Conservation (phyloP, 2,113 vertebrate species). For the Oreochromis spilurus region DNA sequence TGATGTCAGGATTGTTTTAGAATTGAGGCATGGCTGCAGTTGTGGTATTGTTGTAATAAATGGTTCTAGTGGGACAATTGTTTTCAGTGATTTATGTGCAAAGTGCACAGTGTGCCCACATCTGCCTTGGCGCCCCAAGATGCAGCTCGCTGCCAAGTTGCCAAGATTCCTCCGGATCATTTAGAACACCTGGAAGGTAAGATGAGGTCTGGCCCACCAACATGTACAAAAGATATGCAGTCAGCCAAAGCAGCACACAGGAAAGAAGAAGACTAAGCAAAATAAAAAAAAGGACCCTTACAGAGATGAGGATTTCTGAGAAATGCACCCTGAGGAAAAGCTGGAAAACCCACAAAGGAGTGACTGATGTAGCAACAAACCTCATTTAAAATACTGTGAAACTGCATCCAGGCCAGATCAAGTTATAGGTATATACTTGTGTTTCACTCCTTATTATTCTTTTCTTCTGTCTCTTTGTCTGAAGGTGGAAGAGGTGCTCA, state of each 20-base stretch:
- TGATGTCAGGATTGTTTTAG: neutral
- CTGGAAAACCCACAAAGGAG: neutral
- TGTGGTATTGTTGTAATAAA: neutral
- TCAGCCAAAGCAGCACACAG: neutral
- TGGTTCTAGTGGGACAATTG: neutral
- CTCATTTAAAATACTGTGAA: neutral
- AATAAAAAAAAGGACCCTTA: neutral
- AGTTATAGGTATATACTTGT: neutral
- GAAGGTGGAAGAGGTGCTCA: neutral
- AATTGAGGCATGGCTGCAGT: neutral
- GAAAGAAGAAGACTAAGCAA: neutral
- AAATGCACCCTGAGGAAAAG: neutral
- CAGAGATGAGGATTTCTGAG: slow-evolving; percentile 20
- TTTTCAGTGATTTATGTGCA: slow-evolving; percentile 5
- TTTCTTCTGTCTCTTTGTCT: neutral
- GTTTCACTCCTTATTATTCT: neutral
- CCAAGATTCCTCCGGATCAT: slow-evolving; percentile 18
- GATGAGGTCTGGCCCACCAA: slow-evolving; percentile 15
- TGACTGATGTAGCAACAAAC: neutral
- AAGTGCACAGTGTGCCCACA: slow-evolving; percentile 25
- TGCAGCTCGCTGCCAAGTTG: slow-evolving; percentile 4
- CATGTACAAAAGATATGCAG: slow-evolving; percentile 15
- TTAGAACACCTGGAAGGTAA: slow-evolving; percentile 60
- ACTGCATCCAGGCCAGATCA: neutral
- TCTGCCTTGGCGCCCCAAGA: neutral